phyloP scores from a whole-genome alignment of 2,797 vertebrate genomes.

The Chloroceryle amazona region DNA sequence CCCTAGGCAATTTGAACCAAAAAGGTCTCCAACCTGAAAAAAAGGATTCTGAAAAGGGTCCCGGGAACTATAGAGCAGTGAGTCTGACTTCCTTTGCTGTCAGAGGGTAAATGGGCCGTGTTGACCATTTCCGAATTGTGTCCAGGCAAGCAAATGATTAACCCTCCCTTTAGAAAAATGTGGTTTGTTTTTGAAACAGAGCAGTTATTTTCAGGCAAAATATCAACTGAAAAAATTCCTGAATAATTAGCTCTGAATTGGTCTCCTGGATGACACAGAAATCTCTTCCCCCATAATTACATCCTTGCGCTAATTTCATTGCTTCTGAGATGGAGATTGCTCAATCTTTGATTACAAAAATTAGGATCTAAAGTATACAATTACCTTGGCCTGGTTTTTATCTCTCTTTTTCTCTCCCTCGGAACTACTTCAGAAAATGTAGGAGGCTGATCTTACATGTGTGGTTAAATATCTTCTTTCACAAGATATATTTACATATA shows the following conservation, averaged over 20 bases:
- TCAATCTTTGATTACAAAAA: slow-evolving; percentile 49
- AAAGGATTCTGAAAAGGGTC: background rate
- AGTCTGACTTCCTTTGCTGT: background rate
- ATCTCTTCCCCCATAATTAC: slow-evolving; percentile 22
- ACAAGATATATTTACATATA: slow-evolving; percentile 12
- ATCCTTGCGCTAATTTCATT: slow-evolving; percentile 55
- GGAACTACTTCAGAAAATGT: slow-evolving; percentile 22
- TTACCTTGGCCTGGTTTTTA: slow-evolving; percentile 1
- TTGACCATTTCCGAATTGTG: background rate
- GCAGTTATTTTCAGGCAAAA: background rate
- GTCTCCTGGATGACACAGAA: background rate
- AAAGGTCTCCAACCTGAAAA: background rate
- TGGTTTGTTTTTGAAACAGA: background rate
- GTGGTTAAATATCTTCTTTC: slow-evolving; percentile 37
- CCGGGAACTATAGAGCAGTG: background rate
- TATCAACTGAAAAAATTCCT: background rate
- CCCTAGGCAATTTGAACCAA: background rate
- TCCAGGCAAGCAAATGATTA: background rate
- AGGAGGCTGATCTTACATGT: slow-evolving; percentile 1
- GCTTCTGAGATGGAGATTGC: slow-evolving; percentile 17
- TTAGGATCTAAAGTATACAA: background rate
- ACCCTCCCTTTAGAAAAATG: background rate
- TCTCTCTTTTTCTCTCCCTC: background rate
- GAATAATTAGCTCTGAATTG: background rate
- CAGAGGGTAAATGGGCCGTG: background rate